phyloP scores from a whole-genome alignment of 2,797 vertebrate genomes.

The Setipinna tenuifilis region DNA sequence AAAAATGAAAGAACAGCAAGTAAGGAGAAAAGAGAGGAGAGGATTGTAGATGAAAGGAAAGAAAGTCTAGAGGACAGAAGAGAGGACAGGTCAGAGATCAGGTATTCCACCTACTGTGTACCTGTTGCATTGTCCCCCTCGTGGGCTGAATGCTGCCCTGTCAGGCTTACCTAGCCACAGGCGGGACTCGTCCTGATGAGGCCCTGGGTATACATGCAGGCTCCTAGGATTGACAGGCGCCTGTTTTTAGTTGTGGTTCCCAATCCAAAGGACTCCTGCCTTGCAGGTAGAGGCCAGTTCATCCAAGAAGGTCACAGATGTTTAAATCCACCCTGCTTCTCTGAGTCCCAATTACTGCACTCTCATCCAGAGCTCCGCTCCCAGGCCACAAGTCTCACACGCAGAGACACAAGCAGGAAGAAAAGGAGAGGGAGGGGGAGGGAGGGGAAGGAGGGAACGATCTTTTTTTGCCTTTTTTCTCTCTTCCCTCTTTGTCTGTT shows the following conservation, averaged over 20 bases:
- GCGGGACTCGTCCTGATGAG: neutral
- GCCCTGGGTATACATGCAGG: neutral
- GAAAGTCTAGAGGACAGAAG: neutral
- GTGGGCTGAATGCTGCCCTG: neutral
- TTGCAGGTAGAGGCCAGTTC: neutral
- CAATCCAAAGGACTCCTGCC: neutral
- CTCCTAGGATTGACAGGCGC: neutral
- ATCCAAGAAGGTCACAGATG: neutral
- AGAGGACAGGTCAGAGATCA: neutral
- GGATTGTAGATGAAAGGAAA: neutral
- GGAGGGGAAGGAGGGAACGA: neutral
- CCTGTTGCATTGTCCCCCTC: neutral
- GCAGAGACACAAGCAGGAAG: neutral
- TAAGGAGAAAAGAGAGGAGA: neutral
- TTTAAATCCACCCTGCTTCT: neutral
- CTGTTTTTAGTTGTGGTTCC: neutral
- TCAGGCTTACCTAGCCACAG: neutral
- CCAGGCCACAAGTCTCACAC: neutral
- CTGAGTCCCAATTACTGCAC: neutral
- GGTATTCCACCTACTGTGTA: neutral
- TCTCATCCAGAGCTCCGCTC: neutral
- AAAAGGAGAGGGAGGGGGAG: neutral
- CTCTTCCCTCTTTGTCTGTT: neutral
- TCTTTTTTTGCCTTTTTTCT: neutral
- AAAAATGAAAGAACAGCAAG: too few relatives aligned